Conservation (phyloP, 2,888 invertebrate genomes). For the Esperia sulphurella region DNA sequence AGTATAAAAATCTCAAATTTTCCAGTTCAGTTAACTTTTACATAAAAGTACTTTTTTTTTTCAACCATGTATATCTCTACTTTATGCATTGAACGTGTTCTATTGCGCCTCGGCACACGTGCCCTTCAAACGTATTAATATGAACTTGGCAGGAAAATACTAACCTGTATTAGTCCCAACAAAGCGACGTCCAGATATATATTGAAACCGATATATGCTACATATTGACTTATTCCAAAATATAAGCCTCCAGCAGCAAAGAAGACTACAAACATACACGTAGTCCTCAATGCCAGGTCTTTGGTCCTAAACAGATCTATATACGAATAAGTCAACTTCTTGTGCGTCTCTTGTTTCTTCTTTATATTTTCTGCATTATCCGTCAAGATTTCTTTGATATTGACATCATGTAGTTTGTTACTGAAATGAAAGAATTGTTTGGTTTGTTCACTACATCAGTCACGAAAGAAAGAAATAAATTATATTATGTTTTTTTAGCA, state of each 20-base stretch:
- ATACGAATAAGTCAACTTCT: slow-evolving; percentile 22
- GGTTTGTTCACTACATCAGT: no score
- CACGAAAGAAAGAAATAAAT: no score
- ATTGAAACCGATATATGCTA: slow-evolving; percentile 35
- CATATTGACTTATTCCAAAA: slow-evolving; percentile 46
- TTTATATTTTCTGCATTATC: slow-evolving; percentile 30
- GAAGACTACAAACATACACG: slow-evolving; percentile 34
- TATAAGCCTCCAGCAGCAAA: slow-evolving; percentile 36
- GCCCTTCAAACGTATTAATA: no score
- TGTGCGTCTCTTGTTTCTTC: slow-evolving; percentile 19
- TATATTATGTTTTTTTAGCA: no score
- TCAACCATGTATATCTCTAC: no score
- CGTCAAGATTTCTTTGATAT: slow-evolving; percentile 34
- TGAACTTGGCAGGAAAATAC: slow-evolving; percentile 5
- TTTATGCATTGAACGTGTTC: no score
- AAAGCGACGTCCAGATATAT: slow-evolving; percentile 35
- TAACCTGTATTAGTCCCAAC: slow-evolving; percentile 44
- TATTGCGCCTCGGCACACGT: no score
- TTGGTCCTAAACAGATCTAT: slow-evolving; percentile 40
- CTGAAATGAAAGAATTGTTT: slow-evolving; percentile 21
- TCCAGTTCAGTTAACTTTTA: no score
- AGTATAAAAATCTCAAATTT: no score
- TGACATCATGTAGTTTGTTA: slow-evolving; percentile 31
- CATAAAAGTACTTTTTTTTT: no score
- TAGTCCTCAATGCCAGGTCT: slow-evolving; percentile 28